Percentiles rank a stretch among this genome's conserved stretches.
Conservation (phyloP, 2,113 vertebrate species). For the Polypterus bichir region DNA sequence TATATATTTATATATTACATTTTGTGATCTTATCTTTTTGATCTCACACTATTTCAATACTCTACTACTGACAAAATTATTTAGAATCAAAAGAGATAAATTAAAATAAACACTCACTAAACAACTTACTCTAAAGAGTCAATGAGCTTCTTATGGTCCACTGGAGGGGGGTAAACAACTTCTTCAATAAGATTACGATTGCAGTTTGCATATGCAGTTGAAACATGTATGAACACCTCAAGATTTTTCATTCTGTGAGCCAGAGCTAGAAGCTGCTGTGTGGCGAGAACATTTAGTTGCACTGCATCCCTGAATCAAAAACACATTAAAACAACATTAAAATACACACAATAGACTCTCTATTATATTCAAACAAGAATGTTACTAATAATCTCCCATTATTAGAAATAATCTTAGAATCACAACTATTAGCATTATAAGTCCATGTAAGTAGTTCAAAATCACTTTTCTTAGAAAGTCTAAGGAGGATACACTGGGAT, state of each 20-base stretch:
- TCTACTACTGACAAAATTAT: neutral
- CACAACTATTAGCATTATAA: too few relatives aligned
- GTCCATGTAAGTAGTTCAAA: too few relatives aligned
- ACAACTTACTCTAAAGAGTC: constrained; percentile 80
- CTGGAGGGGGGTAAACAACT: constrained; percentile 75
- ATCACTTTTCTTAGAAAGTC: too few relatives aligned
- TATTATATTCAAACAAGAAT: too few relatives aligned
- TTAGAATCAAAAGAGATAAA: neutral
- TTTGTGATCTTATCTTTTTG: neutral
- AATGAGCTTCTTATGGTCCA: constrained; percentile 87
- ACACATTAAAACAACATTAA: constrained; percentile 14
- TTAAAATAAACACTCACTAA: neutral
- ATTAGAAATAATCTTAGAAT: too few relatives aligned
- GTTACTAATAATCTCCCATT: too few relatives aligned
- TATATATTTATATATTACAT: too few relatives aligned
- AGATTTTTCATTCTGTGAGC: constrained; percentile 79
- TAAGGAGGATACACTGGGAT: too few relatives aligned
- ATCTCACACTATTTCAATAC: neutral
- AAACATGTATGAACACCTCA: constrained; percentile 83
- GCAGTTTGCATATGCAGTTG: constrained; percentile 95
- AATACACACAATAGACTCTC: neutral
- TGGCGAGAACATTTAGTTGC: constrained; percentile 87
- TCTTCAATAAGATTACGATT: constrained; percentile 86
- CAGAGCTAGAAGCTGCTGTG: constrained; percentile 72
- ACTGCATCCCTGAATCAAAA: constrained; percentile 67